Percentiles rank a stretch among this genome's conserved stretches.
phyloP scores from a whole-genome alignment of 2,888 invertebrate genomes.

The Rambutsinella grinnellia region DNA sequence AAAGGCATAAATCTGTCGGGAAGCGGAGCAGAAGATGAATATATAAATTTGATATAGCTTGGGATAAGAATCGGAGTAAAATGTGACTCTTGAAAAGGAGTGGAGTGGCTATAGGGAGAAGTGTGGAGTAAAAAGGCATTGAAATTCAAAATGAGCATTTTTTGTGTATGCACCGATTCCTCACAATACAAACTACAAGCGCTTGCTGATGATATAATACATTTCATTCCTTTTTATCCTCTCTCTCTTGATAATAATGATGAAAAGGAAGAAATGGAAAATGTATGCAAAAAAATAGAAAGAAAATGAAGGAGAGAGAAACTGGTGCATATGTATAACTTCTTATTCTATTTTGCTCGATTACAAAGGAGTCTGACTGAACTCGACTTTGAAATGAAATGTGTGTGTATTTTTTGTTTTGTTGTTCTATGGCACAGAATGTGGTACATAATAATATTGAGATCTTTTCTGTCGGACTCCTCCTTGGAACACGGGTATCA shows the following conservation, averaged over 20 bases:
- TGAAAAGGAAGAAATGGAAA: slow-evolving; percentile 8
- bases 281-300: slow-evolving; percentile 23
- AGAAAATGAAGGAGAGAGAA: slow-evolving; percentile 39
- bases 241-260: background rate
- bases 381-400: slow-evolving; percentile 41
- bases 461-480: slow-evolving; percentile 60
- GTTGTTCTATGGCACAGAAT: slow-evolving; percentile 51
- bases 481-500: slow-evolving; percentile 60
- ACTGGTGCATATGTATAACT: background rate
- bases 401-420: slow-evolving; percentile 7
- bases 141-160: background rate
- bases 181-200: background rate
- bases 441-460: slow-evolving; percentile 59
- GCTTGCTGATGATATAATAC: background rate
- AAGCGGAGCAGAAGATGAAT: slow-evolving; percentile 37
- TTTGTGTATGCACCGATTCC: background rate
- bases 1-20: slow-evolving; percentile 51
- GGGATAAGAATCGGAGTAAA: background rate
- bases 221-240: background rate
- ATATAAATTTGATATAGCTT: background rate
- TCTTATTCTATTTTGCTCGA: background rate
- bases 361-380: slow-evolving; percentile 7
- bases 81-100: background rate
- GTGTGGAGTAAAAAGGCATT: background rate
- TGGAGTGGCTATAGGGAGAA: background rate